These are phyloP conservation scores for Sinosuthora webbiana DNA, from an alignment of 2,113 vertebrate species.

Conservation along the genomic window DNA sequence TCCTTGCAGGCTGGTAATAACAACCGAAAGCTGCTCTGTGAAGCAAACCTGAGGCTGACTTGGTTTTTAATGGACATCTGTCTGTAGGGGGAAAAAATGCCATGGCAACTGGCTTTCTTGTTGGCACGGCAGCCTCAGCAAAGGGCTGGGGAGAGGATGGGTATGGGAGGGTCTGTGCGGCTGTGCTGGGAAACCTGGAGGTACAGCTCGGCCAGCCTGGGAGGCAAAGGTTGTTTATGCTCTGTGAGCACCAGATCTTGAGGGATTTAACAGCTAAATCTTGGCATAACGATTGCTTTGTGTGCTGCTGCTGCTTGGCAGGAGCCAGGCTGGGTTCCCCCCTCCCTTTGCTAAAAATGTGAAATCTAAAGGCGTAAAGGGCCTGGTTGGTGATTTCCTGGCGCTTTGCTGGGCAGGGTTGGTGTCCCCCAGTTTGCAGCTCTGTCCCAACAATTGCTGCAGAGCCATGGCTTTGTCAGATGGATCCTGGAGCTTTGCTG, in stretches of 20 bases:
- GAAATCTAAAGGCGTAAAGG: background rate
- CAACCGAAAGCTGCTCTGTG: constrained; percentile 39
- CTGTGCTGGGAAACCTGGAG: background rate
- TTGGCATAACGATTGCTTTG: constrained; percentile 62
- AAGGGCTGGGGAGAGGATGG: constrained; percentile 16
- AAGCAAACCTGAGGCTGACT: constrained; percentile 67
- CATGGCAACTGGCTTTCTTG: constrained; percentile 61
- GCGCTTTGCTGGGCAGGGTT: background rate
- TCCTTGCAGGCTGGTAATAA: constrained; percentile 27
- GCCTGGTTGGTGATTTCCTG: background rate
- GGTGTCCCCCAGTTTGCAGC: background rate
- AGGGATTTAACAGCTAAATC: constrained; percentile 60
- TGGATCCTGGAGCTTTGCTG: background rate
- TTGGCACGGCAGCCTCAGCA: constrained; percentile 16
- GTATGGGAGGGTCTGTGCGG: background rate
- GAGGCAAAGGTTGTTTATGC: constrained; percentile 55
- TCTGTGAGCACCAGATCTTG: constrained; percentile 39
- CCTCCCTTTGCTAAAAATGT: background rate
- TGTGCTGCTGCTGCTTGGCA: constrained; percentile 17
- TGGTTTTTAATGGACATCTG: constrained; percentile 68
- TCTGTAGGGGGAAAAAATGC: constrained; percentile 64
- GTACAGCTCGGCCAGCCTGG: background rate
- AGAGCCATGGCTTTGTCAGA: rapidly evolving
- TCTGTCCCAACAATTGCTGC: rapidly evolving
- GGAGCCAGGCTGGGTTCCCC: background rate